These are phyloP conservation scores for Boloria selene DNA, from an alignment of 2,888 invertebrate species.

Conservation along the genomic window DNA sequence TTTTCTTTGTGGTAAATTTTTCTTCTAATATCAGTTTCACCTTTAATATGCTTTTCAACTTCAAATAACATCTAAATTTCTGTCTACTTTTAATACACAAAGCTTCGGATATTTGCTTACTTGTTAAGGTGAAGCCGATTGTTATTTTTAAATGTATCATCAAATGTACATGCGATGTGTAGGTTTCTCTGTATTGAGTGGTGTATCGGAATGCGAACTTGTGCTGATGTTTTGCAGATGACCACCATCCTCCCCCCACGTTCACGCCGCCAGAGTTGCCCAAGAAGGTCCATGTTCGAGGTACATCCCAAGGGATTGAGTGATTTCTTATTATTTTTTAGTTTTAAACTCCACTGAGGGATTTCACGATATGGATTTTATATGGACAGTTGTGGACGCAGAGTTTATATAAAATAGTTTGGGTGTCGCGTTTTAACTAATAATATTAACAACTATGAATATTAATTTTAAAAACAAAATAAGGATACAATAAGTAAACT, in stretches of 20 bases:
- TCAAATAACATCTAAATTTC: slow-evolving; percentile 2
- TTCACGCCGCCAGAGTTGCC: slow-evolving; percentile 99
- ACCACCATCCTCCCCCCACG: slow-evolving; percentile 98
- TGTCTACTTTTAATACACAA: slow-evolving; percentile 18
- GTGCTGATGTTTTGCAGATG: slow-evolving; percentile 95
- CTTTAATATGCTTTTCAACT: slow-evolving; percentile 22
- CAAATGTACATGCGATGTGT: slow-evolving; percentile 69
- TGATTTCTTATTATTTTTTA: slow-evolving; percentile 51
- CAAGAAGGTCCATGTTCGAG: slow-evolving; percentile 99
- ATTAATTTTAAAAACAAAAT: no score
- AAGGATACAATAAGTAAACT: no score
- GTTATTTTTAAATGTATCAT: slow-evolving; percentile 47
- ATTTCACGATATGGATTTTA: slow-evolving; percentile 6
- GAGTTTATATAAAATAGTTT: not conserved
- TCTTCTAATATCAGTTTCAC: slow-evolving; percentile 38
- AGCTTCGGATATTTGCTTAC: slow-evolving; percentile 19
- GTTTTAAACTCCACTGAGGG: slow-evolving; percentile 12
- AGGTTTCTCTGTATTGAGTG: slow-evolving; percentile 66
- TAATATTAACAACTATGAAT: not conserved
- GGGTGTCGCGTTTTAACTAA: not conserved
- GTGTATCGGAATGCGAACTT: slow-evolving; percentile 83
- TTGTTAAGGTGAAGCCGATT: slow-evolving; percentile 57
- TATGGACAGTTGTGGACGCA: slow-evolving; percentile 15
- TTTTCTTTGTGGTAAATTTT: slow-evolving; percentile 31
- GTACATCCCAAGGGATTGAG: slow-evolving; percentile 84